phyloP scores from a whole-genome alignment of 37 sponge, comb jelly and placozoan species.

The Petrosia ficiformis region DNA sequence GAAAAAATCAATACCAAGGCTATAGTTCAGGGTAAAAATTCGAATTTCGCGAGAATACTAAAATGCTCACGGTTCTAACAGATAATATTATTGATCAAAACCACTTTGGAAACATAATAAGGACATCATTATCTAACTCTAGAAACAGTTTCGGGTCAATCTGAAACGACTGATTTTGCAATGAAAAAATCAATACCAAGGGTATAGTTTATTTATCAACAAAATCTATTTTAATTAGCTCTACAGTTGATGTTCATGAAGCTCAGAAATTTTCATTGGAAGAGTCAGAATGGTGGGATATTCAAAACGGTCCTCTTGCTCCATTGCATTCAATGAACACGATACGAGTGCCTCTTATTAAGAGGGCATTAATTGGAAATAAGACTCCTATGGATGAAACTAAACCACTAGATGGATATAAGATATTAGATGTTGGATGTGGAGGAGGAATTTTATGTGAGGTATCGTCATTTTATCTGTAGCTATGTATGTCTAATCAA shows the following conservation, averaged over 20 bases:
- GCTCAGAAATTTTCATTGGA: neutral
- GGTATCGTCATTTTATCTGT: slow-evolving; percentile 24
- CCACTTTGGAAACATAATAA: too few species aligned
- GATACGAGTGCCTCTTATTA: slow-evolving; percentile 56
- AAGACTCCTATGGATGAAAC: slow-evolving; percentile 4
- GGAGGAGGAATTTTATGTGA: slow-evolving; percentile 61
- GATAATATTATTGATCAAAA: too few species aligned
- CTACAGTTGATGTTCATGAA: slow-evolving; percentile 3
- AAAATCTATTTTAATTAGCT: slow-evolving; percentile 1
- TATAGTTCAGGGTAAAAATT: too few species aligned
- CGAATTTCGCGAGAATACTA: too few species aligned
- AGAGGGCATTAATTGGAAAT: slow-evolving; percentile 26
- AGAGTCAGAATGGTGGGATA: slow-evolving; percentile 14
- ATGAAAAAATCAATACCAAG: too few species aligned
- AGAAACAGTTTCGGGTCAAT: too few species aligned
- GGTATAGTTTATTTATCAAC: too few species aligned
- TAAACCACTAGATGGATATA: slow-evolving; percentile 33
- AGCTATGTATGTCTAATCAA: too few species aligned
- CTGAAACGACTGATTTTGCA: too few species aligned
- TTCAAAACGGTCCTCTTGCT: neutral
- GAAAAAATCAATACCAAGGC: too few species aligned
- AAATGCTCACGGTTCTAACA: too few species aligned
- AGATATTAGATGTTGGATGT: slow-evolving; percentile 67
- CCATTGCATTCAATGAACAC: slow-evolving; percentile 56
- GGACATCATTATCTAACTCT: too few species aligned